Base-by-base conservation (phyloP, 2,797 vertebrate species). In the Oophaga sylvatica region DNA sequence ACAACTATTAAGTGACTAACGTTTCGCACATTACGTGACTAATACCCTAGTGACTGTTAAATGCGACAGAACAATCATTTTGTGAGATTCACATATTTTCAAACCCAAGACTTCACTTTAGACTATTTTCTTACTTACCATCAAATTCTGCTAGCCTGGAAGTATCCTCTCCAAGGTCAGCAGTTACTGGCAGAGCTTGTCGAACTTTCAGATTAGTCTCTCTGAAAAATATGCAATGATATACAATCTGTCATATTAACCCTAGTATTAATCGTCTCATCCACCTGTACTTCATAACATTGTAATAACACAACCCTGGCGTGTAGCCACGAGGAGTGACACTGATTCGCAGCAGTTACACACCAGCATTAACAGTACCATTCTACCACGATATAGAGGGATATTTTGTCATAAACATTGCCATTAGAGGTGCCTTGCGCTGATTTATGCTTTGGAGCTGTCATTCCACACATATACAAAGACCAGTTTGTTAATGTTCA, bases 201-300 rank as follows among this genome's bases (percentile, higher is more conserved):
- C 95, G 96, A 35, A 96, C 96, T 90, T 97, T 97, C 81, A 97
- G 93, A 91, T 97, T 97, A 0, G 96, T 97, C 89, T 97, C 97
- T 84, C 97, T 97, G 89, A 90, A 78, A 92, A 91, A 82, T 73
- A 75, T 26, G 22, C 67, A 73, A 35, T 35, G 29, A 85, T 48
- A 85, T 48, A 85, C 31, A 88, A 20, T 16, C 17, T 67, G 82
- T 76, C 87, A 87, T 70, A 87, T 87, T 83, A 83, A 70, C 26
- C 76, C 15, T 19, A 81, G 17, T 83, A 76, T 86, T 86, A 80
- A 80, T 60, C n/a, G 76, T 71, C 35, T 26, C 29, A 60, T 56
- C n/a, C 59, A 63, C 70, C 60, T 31, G 41, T 73, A 73, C 26
- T 57, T 20, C 29, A 67, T 77, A 53, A 65, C 22, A 35, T 45